phyloP scores from a whole-genome alignment of 2,113 vertebrate species.

The Parotia lawesii region DNA sequence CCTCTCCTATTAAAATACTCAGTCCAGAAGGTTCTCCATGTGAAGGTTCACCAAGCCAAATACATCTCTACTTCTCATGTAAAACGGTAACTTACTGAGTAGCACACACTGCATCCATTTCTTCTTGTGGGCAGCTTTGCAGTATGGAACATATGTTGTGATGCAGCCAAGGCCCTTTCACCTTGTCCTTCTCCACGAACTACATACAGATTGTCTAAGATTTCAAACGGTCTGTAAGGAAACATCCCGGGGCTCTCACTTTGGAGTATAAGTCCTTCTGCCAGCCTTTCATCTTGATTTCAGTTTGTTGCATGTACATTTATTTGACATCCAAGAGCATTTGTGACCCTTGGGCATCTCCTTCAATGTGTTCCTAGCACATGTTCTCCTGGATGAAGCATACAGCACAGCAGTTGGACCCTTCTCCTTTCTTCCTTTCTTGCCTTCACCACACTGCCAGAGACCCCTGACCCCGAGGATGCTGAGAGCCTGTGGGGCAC shows the following conservation, averaged over 20 bases:
- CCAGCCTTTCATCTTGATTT: constrained; percentile 32
- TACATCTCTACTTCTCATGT: not conserved
- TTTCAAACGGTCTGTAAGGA: not conserved
- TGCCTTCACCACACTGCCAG: not conserved
- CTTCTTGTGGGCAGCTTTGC: not conserved
- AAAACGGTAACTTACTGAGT: not conserved
- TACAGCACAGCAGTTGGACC: not conserved
- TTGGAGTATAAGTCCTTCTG: constrained; percentile 26
- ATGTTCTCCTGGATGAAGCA: constrained; percentile 33
- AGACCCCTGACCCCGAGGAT: not conserved
- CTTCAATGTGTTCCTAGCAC: constrained; percentile 33
- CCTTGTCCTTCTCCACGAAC: constrained; percentile 1
- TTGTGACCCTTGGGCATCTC: constrained; percentile 43
- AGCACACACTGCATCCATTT: not conserved
- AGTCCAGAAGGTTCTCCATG: not conserved
- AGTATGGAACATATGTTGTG: not conserved
- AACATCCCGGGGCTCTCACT: constrained; percentile 24
- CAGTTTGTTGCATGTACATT: constrained; percentile 34
- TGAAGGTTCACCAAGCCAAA: not conserved
- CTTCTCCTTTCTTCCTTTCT: not conserved
- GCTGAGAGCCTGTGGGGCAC: not conserved
- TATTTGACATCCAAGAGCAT: constrained; percentile 53
- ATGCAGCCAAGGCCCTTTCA: not conserved
- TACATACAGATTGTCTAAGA: constrained; percentile 15
- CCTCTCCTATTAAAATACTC: not conserved